A percentile compares a stretch with the other conserved stretches of the same genome.
These are phyloP conservation scores for Melitaea cinxia DNA, from an alignment of 1,140 invertebrate genomes.

Conservation along the genomic window DNA sequence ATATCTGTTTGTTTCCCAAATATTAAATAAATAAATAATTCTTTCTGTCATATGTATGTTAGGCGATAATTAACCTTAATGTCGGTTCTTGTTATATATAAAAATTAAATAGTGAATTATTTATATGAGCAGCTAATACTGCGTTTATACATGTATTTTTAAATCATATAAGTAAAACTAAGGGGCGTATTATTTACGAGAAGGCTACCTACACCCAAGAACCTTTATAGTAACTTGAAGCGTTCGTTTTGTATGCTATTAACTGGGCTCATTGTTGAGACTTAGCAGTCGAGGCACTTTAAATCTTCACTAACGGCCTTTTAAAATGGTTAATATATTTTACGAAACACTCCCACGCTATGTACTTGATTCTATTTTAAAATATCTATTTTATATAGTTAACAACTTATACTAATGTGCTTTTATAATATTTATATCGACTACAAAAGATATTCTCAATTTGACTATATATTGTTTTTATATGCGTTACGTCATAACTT, in stretches of 20 bases:
- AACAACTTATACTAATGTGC: not conserved
- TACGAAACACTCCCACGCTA: constrained; percentile 2
- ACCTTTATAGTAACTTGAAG: constrained; percentile 48
- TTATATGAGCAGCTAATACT: no score
- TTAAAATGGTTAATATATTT: constrained; percentile 24
- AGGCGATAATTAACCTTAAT: no score
- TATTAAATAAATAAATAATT: no score
- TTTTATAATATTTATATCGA: no score
- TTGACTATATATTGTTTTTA: no score
- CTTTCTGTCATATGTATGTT: no score
- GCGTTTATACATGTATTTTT: no score
- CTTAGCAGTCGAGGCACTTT: constrained; percentile 15
- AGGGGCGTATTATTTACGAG: constrained; percentile 20
- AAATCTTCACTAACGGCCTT: constrained; percentile 22
- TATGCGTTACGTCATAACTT: no score
- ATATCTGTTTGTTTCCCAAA: no score
- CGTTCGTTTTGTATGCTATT: constrained; percentile 20
- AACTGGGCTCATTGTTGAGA: constrained; percentile 17
- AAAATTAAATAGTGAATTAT: no score
- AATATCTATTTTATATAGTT: constrained; percentile 9
- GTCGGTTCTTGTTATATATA: no score
- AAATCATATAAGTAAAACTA: not conserved
- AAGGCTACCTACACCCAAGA: constrained; percentile 23
- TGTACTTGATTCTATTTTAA: constrained; percentile 18
- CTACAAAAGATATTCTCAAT: no score